Conservation (phyloP, 2,888 invertebrate species). For the Neoaliturus tenellus region DNA sequence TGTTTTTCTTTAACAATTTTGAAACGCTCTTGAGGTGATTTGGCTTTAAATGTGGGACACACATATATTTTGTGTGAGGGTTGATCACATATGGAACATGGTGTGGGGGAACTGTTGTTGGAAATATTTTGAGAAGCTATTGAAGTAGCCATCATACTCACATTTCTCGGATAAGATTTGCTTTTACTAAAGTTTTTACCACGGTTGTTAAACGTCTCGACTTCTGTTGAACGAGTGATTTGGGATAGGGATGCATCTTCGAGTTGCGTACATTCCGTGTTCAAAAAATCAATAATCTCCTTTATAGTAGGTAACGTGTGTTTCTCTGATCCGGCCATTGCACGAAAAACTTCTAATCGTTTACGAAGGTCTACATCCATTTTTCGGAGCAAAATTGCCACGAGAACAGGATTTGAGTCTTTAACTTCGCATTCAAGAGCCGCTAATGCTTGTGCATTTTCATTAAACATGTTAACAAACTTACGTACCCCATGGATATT, state of each 20-base stretch:
- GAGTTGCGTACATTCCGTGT: background rate
- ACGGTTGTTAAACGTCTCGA: no score
- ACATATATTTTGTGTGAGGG: no score
- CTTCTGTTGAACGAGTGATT: no score
- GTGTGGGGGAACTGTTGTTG: no score
- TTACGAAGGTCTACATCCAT: background rate
- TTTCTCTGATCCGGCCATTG: background rate
- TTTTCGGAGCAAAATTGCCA: background rate
- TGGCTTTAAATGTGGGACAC: no score
- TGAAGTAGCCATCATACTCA: no score
- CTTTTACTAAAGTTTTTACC: no score
- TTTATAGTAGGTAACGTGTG: background rate
- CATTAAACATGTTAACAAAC: background rate
- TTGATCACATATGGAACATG: no score
- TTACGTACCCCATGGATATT: background rate
- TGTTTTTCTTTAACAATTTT: background rate
- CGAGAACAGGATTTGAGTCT: background rate
- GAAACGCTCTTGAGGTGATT: background rate
- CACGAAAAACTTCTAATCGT: background rate
- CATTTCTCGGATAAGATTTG: no score
- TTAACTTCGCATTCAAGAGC: background rate
- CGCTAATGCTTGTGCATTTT: slow-evolving; percentile 25
- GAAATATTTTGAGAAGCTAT: no score
- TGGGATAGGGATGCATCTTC: background rate
- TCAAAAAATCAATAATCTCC: background rate